These are phyloP conservation scores for Himalopsyche japonica DNA, from an alignment of 2,888 invertebrate genomes.

Conservation along the genomic window DNA sequence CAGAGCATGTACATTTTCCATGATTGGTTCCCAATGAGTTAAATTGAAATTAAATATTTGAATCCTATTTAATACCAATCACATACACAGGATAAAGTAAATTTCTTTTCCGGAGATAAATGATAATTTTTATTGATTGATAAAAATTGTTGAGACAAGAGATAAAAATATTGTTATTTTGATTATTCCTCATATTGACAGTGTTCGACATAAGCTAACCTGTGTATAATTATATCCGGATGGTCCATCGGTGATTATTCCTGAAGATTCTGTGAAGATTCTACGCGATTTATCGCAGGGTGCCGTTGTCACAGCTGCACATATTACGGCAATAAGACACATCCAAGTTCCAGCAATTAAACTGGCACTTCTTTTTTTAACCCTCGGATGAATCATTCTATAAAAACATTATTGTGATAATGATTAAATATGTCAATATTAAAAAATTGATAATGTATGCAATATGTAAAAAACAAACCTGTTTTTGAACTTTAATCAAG, in stretches of 20 bases:
- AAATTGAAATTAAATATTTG: too few relatives aligned
- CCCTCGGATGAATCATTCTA: conserved; percentile 44
- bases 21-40: too few relatives aligned
- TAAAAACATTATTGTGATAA: conserved; percentile 44
- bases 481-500: conserved; percentile 16
- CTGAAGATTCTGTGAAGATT: conserved; percentile 79
- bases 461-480: neutral
- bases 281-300: conserved; percentile 84
- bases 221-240: conserved; percentile 85
- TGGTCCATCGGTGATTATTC: conserved; percentile 88
- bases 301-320: conserved; percentile 50
- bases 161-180: neutral
- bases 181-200: neutral
- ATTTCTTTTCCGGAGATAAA: too few relatives aligned
- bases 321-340: conserved; percentile 49
- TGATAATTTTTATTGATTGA: too few relatives aligned
- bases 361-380: conserved; percentile 45
- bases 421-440: neutral
- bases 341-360: conserved; percentile 58
- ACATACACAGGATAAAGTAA: neutral
- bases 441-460: neutral
- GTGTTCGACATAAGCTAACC: conserved; percentile 45
- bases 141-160: neutral
- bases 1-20: too few relatives aligned
- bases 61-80: neutral